Conservation (phyloP, 2,888 invertebrate species). For the Helicoverpa assulta region DNA sequence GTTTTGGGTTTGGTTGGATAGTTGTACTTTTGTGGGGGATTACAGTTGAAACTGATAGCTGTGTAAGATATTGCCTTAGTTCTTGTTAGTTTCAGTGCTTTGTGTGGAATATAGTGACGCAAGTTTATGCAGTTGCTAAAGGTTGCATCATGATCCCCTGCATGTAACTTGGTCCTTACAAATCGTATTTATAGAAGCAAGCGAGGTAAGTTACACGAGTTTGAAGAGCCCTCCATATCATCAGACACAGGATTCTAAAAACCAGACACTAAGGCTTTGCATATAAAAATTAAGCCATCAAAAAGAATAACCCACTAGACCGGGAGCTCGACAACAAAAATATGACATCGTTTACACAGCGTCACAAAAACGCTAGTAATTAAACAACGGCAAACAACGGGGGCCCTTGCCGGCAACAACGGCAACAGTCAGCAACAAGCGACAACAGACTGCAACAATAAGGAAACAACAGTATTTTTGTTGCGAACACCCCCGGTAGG, state of each 20-base stretch:
- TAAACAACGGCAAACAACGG: conserved; percentile 81
- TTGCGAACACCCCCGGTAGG: conserved; percentile 76
- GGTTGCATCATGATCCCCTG: not conserved
- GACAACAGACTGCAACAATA: conserved; percentile 71
- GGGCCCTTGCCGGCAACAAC: conserved; percentile 73
- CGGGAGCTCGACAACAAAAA: conserved; percentile 63
- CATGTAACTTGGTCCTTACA: not conserved
- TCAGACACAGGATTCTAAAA: not conserved
- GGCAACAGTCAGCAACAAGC: conserved; percentile 71
- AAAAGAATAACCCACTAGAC: conserved; percentile 55
- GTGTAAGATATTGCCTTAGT: conserved; percentile 40
- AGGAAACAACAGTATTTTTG: conserved; percentile 86
- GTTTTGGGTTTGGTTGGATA: conserved; percentile 42
- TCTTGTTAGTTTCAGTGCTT: conserved; percentile 26
- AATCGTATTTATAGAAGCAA: not conserved
- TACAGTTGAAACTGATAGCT: conserved; percentile 3
- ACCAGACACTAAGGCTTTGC: not conserved
- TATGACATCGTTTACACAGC: conserved; percentile 66
- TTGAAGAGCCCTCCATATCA: not conserved
- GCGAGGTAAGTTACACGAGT: not conserved
- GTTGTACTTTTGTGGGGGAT: conserved; percentile 41
- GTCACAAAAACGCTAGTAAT: conserved; percentile 82
- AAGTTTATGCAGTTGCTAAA: conserved; percentile 1
- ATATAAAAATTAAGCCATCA: conserved; percentile 23
- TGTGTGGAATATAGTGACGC: not conserved